Evolutionary conservation across 2,797 vertebrate species (phyloP).

Genomic region (Schizopygopsis malacanthus): DNA sequence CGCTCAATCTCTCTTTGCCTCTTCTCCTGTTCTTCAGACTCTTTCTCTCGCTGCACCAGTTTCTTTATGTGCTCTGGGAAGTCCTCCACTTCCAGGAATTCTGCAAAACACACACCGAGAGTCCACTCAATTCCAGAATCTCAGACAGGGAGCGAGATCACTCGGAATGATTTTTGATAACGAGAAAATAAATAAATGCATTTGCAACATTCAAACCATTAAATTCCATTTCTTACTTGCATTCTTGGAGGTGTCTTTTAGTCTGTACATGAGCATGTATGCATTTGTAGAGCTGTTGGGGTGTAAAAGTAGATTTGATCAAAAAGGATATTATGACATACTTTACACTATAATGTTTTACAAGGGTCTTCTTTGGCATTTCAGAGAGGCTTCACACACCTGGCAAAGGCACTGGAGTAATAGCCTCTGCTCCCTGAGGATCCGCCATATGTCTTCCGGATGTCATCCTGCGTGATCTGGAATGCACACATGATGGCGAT

Average conservation of each 20-base stretch:
- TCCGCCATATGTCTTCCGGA: slow-evolving; percentile 97
- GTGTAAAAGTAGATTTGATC: slow-evolving; percentile 32
- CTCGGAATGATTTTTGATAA: neutral
- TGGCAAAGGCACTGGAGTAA: slow-evolving; percentile 98
- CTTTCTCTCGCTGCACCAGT: slow-evolving; percentile 93
- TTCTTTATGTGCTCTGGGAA: slow-evolving; percentile 95
- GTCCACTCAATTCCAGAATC: slow-evolving; percentile 5
- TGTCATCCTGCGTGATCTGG: slow-evolving; percentile 98
- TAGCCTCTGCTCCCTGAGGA: slow-evolving; percentile 97
- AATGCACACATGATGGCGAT: slow-evolving; percentile 31
- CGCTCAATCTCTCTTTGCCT: slow-evolving; percentile 96
- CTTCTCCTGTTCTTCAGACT: slow-evolving; percentile 97
- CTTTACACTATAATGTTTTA: slow-evolving; percentile 19
- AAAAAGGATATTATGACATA: slow-evolving; percentile 1
- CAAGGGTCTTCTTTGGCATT: neutral
- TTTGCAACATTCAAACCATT: neutral
- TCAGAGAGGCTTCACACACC: slow-evolving; percentile 74
- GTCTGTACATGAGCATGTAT: slow-evolving; percentile 98
- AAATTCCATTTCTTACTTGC: slow-evolving; percentile 86
- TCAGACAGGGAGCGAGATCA: neutral
- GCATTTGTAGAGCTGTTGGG: slow-evolving; percentile 94
- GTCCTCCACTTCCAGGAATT: slow-evolving; percentile 89
- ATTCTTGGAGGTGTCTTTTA: slow-evolving; percentile 94
- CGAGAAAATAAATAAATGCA: neutral
- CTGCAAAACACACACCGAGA: slow-evolving; percentile 69